Conservation (phyloP, 2,113 vertebrate genomes). For the Lophochroa leadbeateri region DNA sequence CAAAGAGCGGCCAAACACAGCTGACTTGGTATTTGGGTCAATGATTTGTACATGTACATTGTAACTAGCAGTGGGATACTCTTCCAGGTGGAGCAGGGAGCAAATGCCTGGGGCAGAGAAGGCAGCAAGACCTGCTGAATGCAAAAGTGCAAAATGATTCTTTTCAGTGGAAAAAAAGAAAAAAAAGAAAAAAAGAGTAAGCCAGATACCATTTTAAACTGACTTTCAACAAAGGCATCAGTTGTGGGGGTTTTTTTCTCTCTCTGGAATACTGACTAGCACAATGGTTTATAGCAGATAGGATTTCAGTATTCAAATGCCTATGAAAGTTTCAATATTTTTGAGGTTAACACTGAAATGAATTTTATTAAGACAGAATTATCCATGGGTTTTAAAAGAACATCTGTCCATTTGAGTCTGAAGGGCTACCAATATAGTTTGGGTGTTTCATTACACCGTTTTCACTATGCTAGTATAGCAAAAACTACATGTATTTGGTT, state of each 20-base stretch:
- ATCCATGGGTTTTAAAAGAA: background rate
- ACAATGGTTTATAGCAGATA: background rate
- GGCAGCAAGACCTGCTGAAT: background rate
- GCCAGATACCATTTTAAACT: background rate
- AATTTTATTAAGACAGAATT: background rate
- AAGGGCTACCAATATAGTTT: background rate
- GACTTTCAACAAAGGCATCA: background rate
- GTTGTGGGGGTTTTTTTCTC: background rate
- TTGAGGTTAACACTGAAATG: background rate
- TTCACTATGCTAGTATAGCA: background rate
- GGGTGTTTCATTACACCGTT: background rate
- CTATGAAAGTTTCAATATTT: background rate
- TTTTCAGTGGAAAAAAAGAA: background rate
- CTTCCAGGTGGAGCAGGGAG: background rate
- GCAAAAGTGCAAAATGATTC: background rate
- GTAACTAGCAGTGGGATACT: background rate
- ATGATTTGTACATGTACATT: accelerated
- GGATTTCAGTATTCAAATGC: background rate
- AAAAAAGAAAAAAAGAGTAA: background rate
- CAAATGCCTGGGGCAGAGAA: background rate
- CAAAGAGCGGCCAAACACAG: background rate
- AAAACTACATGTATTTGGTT: background rate
- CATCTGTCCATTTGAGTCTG: background rate
- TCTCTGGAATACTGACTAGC: background rate
- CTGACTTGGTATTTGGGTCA: background rate